Percentiles rank a stretch among this genome's conserved stretches.
Evolutionary conservation across 2,113 vertebrate genomes (phyloP).

Genomic region (Serinus canaria): DNA sequence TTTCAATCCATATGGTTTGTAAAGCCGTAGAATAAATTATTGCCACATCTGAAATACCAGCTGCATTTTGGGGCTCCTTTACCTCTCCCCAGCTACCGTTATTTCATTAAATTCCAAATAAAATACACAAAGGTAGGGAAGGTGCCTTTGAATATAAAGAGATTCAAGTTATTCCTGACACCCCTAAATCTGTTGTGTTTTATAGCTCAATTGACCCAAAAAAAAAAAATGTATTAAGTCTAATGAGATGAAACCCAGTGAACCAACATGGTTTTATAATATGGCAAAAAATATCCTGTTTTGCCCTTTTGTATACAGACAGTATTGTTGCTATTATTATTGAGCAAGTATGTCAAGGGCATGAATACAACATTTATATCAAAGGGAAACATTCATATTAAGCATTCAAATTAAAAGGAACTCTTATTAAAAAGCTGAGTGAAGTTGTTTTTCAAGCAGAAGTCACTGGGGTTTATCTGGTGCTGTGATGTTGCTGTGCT

Average conservation of each 20-base stretch:
- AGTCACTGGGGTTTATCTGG: neutral
- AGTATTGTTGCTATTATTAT: neutral
- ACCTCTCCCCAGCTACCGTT: neutral
- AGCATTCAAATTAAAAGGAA: neutral
- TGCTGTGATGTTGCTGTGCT: neutral
- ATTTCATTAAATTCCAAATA: neutral
- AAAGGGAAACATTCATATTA: neutral
- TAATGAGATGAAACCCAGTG: neutral
- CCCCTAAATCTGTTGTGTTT: neutral
- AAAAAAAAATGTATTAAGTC: neutral
- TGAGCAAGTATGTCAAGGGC: neutral
- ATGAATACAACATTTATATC: neutral
- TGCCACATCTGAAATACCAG: neutral
- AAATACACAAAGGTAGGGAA: neutral
- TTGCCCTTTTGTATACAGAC: neutral
- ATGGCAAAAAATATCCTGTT: neutral
- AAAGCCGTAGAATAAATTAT: neutral
- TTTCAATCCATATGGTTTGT: neutral
- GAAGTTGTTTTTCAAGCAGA: neutral
- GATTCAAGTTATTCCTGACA: neutral
- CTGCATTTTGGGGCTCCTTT: neutral
- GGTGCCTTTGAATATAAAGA: neutral
- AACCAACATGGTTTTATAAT: neutral
- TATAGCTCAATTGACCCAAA: neutral
- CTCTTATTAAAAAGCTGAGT: neutral